Conservation (phyloP, 2,888 invertebrate species). For the Erannis defoliaria region DNA sequence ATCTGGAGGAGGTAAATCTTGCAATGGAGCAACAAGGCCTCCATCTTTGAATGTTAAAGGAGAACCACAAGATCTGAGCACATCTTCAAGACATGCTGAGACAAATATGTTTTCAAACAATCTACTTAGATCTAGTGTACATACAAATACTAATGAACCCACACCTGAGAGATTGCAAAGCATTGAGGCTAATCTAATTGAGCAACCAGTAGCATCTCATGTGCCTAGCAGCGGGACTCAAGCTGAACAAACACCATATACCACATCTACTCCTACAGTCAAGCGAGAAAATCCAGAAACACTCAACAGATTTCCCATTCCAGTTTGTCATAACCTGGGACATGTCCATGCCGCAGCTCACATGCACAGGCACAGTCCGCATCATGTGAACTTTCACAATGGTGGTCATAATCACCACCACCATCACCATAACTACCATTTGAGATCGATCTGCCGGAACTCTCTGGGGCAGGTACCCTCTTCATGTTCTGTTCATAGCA, state of each 20-base stretch:
- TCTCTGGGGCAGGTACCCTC: conserved; percentile 35
- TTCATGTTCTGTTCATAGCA: conserved; percentile 45
- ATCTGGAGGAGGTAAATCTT: conserved; percentile 34
- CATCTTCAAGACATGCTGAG: conserved; percentile 48
- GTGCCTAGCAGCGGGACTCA: background rate
- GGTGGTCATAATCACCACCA: conserved; percentile 52
- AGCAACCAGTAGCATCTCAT: conserved; percentile 3
- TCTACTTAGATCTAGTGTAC: conserved; percentile 35
- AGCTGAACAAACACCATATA: background rate
- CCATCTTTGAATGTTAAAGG: conserved; percentile 63
- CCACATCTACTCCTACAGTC: conserved; percentile 32
- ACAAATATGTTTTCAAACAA: conserved; percentile 41
- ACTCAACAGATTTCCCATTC: conserved; percentile 44
- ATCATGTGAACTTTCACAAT: conserved; percentile 54
- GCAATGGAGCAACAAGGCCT: conserved; percentile 37
- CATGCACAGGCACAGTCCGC: conserved; percentile 49
- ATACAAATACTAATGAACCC: conserved; percentile 45
- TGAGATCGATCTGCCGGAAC: conserved; percentile 35
- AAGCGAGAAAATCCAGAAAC: conserved; percentile 58
- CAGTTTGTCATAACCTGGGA: conserved; percentile 39
- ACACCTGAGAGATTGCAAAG: conserved; percentile 34
- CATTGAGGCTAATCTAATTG: conserved; percentile 2
- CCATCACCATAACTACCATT: conserved; percentile 51
- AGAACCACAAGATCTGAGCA: conserved; percentile 61
- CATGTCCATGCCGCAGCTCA: conserved; percentile 51